Base-by-base conservation (phyloP, 64 coral and sea anemone genomes). In the Montipora capricornis region DNA sequence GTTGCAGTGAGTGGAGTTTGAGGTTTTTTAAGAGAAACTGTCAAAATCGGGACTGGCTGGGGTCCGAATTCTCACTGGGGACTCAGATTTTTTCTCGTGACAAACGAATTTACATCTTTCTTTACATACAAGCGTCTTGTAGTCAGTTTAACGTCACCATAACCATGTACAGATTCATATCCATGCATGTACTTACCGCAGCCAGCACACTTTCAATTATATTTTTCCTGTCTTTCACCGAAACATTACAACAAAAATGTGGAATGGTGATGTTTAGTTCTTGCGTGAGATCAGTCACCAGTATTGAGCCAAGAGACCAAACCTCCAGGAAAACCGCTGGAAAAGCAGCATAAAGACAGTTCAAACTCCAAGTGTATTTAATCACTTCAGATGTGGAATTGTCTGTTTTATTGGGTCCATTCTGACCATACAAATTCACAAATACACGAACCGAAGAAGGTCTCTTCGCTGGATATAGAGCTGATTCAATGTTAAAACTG, bases 401-500 rank as follows among this genome's bases (percentile, higher is more conserved):
- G 10, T 55, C 52, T 57, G 16, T 80, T 29, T 57, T 22, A 55
- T 80, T 80, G 14, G 16, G 16, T n/a, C 49, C 51, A 37, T 37
- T 37, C 37, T 37, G 37, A 37, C 0, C 37, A 58, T 51, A 9
- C 15, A 80, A 4, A 22, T 80, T 8, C 19, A 80, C 78, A 51
- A 17, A 51, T 0, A 80, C 78, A 20, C 46, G 49, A 80, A 80
- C 46, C 4, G 78, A 80, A 51, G 78, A 80, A 0, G 78, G 78
- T n/a, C 2, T 22, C 17, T 51, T 80, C 0, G 78, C 19, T 80
- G 78, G 78, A 80, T 80, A 80, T 8, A 80, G 16, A 3, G 78
- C 78, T 6, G 78, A 80, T 10, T 80, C 78, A 80, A 80, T 80
- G 16, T 59, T 80, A 49, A 80, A 80, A 10, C 78, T 80, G 78